Percentiles rank a stretch among this genome's conserved stretches.
Evolutionary conservation across 2,113 vertebrate species (phyloP).

Genomic region (Erythrocercus mccallii): DNA sequence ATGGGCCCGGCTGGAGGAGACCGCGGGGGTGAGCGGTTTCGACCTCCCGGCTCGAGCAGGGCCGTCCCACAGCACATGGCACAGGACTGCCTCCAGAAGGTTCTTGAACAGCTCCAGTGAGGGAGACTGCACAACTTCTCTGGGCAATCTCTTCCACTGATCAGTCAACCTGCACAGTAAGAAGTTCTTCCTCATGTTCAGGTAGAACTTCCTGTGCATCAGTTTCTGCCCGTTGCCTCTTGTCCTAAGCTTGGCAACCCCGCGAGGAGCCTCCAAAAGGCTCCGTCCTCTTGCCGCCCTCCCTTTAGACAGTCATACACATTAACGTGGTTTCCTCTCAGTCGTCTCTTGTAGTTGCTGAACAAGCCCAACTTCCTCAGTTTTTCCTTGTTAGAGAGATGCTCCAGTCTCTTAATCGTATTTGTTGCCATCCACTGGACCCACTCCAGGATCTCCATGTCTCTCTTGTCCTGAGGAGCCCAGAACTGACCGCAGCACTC

Average conservation of each 20-base stretch:
- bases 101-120: not conserved
- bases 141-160: not conserved
- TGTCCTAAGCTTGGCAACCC: not conserved
- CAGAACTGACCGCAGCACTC: not conserved
- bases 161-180: not conserved
- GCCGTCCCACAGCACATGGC: accelerated
- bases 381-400: not conserved
- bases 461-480: not conserved
- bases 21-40: accelerated
- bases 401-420: not conserved
- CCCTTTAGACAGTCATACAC: no score
- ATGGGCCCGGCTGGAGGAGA: not conserved
- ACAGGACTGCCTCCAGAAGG: accelerated
- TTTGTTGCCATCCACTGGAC: not conserved
- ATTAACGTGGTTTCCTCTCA: not conserved
- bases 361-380: not conserved
- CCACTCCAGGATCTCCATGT: not conserved
- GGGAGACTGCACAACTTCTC: not conserved
- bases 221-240: not conserved
- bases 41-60: accelerated
- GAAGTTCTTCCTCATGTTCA: not conserved
- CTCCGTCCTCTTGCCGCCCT: not conserved
- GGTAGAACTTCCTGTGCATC: not conserved
- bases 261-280: not conserved
- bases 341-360: not conserved